Conservation (phyloP, 2,888 invertebrate species). For the Lampropteryx suffumata region DNA sequence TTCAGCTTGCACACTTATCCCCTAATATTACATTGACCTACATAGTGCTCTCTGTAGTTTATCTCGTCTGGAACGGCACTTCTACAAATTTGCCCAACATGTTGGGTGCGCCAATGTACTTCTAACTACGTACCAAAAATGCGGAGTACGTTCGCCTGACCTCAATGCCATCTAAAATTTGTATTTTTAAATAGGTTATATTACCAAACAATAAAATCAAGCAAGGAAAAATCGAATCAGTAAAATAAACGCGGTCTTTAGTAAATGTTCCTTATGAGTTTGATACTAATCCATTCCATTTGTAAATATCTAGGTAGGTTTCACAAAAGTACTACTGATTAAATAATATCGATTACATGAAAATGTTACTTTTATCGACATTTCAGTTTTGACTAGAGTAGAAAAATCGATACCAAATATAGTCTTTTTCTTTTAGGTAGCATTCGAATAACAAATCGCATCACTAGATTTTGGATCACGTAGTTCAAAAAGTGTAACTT, state of each 20-base stretch:
- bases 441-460: not conserved
- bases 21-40: too few relatives aligned
- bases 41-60: too few relatives aligned
- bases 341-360: not conserved
- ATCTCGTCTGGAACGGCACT: too few relatives aligned
- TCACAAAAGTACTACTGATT: not conserved
- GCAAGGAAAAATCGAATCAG: too few relatives aligned
- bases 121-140: too few relatives aligned
- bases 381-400: not conserved
- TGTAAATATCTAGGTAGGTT: slow-evolving; percentile 14
- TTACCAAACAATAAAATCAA: too few relatives aligned
- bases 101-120: too few relatives aligned
- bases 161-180: too few relatives aligned
- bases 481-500: slow-evolving; percentile 8
- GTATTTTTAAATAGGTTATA: too few relatives aligned
- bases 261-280: not conserved
- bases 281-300: slow-evolving; percentile 28
- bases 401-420: slow-evolving; percentile 1
- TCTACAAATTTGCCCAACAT: too few relatives aligned
- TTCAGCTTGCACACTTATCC: too few relatives aligned
- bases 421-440: not conserved
- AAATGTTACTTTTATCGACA: not conserved
- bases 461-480: slow-evolving; percentile 3
- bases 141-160: too few relatives aligned
- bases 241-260: not conserved